phyloP scores from a whole-genome alignment of 2,797 vertebrate species.

The Rhadinocentrus ornatus region DNA sequence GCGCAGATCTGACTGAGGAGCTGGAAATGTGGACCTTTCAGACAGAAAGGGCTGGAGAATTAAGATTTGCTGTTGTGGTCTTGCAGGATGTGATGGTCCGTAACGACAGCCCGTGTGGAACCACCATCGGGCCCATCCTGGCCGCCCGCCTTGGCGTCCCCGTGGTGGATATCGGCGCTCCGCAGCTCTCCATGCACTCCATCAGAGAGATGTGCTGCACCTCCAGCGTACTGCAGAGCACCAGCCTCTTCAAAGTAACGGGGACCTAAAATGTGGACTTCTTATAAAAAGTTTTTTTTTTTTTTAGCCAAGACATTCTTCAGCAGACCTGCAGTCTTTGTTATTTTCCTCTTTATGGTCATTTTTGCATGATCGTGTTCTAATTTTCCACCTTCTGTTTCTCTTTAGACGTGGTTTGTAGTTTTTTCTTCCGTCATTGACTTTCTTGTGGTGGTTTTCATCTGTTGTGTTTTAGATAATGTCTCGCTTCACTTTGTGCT shows the following conservation, averaged over 20 bases:
- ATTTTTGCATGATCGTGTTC: too few relatives aligned
- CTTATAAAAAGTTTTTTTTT: too few relatives aligned
- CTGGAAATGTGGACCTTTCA: not conserved
- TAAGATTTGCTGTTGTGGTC: conserved; percentile 5
- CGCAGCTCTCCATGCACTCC: conserved; percentile 97
- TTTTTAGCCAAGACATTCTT: too few relatives aligned
- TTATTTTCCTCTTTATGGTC: too few relatives aligned
- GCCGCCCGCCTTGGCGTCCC: conserved; percentile 91
- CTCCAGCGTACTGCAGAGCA: conserved; percentile 91
- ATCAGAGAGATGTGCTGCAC: conserved; percentile 98
- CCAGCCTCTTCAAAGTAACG: conserved; percentile 91
- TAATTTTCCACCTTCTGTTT: too few relatives aligned
- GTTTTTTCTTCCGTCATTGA: too few relatives aligned
- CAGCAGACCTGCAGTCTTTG: too few relatives aligned
- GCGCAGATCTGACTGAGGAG: not conserved
- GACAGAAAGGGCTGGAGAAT: not conserved
- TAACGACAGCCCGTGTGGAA: conserved; percentile 92
- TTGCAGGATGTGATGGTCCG: conserved; percentile 95
- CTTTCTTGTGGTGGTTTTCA: too few relatives aligned
- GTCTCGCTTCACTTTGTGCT: too few relatives aligned
- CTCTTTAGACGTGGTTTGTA: too few relatives aligned
- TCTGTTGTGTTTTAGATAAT: too few relatives aligned
- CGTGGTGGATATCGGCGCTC: conserved; percentile 92
- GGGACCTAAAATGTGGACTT: not conserved
- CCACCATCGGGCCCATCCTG: conserved; percentile 95